Evolutionary conservation across 2,113 vertebrate species (phyloP).

Genomic region (Hippolais icterina): DNA sequence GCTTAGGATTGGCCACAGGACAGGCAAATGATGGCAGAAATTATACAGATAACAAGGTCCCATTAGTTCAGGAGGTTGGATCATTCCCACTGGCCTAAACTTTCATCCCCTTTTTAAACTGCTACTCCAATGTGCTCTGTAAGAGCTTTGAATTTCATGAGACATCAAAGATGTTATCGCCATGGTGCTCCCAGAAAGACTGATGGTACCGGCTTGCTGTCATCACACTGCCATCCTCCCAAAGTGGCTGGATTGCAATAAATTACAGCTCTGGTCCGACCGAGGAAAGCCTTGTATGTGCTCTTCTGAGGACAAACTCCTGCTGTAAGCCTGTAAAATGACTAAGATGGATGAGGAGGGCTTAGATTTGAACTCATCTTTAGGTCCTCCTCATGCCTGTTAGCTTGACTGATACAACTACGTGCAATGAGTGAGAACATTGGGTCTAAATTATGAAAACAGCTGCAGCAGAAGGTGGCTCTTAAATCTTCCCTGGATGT

Average conservation of each 20-base stretch:
- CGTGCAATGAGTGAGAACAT: background rate
- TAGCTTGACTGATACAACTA: background rate
- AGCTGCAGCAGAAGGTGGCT: slow-evolving; percentile 27
- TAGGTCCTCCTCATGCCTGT: background rate
- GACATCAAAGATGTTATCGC: slow-evolving; percentile 19
- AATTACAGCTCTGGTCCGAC: background rate
- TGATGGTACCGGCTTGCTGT: slow-evolving; percentile 31
- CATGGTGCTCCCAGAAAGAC: slow-evolving; percentile 28
- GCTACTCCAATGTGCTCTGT: background rate
- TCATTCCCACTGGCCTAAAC: background rate
- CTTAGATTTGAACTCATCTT: slow-evolving; percentile 1
- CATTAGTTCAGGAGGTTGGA: background rate
- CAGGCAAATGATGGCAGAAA: background rate
- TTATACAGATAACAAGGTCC: background rate
- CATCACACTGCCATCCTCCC: slow-evolving; percentile 21
- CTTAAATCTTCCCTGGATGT: slow-evolving; percentile 40
- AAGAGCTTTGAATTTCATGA: background rate
- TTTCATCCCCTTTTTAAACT: slow-evolving; percentile 20
- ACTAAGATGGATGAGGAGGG: slow-evolving; percentile 32
- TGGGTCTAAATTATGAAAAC: slow-evolving; percentile 28
- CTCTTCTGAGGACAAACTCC: background rate
- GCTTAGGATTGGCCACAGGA: background rate
- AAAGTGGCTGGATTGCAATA: background rate
- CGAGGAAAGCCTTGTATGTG: background rate
- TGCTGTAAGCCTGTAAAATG: slow-evolving; percentile 25